Evolutionary conservation across 2,888 invertebrate genomes (phyloP), one percentile per base, ranked within the genome.

Genomic region (Campoplex nolae): DNA sequence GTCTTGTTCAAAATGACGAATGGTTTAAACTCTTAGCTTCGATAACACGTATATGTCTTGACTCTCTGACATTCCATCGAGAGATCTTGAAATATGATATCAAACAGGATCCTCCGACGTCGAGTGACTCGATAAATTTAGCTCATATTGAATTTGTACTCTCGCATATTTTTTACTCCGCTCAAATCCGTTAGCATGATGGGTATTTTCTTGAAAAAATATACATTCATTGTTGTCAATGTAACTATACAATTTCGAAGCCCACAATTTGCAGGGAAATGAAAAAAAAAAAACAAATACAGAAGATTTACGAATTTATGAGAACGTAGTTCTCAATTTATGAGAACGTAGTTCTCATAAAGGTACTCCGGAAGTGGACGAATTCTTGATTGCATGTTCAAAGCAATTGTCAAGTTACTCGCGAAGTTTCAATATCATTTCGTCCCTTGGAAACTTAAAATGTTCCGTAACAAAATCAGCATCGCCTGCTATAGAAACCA

Each of bases 1-100:
- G 90, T 93, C 92, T 92, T 92, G 92, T 92, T 93, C 91, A 90
- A 91, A 91, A 91, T 93, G 91, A 93, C 89, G 89, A 92, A 92
- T 88, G 18, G 51, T 51, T 51, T 67, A n/a, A 23, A 23, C 70
- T 28, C 45, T 28, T n/a, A 48, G 28, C 70, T 48, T 45, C 48
- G 70, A 13, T n/a, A 23, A 68, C 51, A 54, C 45, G 71, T 38
- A 16, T 76, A 78, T 35, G 18, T 51, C 51, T 75, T 54, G 67
- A 71, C 51, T 80, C 79, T 81, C 87, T 78, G 84, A 78, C 80
- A 62, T 28, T 62, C 86, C 80, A 76, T 56, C 80, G 70, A 56
- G 54, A 74, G 51, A 77, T 86, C 83, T 83, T 81, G 88, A 89
- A 90, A 90, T 89, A 85, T 86, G 89, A 89, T 89, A 90, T 83